Base-by-base conservation (phyloP, 2,888 invertebrate species). In the Mechanitis messenoides region DNA sequence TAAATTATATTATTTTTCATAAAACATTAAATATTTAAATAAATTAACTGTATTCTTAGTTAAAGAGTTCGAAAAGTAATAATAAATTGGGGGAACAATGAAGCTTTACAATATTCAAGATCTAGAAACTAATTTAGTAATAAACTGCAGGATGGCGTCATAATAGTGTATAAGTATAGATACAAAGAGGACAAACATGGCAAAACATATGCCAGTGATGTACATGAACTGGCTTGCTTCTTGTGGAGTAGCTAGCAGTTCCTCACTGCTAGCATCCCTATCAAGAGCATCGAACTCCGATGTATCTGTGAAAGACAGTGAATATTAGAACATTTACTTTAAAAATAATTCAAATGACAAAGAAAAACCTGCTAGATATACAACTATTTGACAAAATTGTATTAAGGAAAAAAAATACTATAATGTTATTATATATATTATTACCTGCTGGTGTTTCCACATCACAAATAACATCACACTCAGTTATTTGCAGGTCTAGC, bases 401-500 rank as follows among this genome's bases (percentile, higher is more conserved):
- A 38, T 38, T 3, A 42, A 9, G 3, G 9, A 3, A 42, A 9
- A 42, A 42, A 42, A 35, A 35, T 35, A 35, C 20, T 35, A 35
- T 35, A 35, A 1, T 5, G 3, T 35, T 35, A 35, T 35, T 35
- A 35, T 35, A 35, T 35, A 2, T 5, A 35, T 42, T 62, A 55
- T 78, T 79, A 94, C 96, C 96, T 70, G 95, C 94, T 75, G 95
- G 93, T 1, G 93, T 92, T 83, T 97, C 97, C 35, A 94, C 88
- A 71, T 95, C 94, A 67, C 93, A 92, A 55, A 94, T 91, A 11
- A 95, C 93, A 70, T 93, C 92, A 6, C 92, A 92, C 72, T 94
- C 94, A 12, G 92, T 91, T 58, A 96, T 92, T 70, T 93, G 91
- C 54, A 97, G 84, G 78, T 96, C 96, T 12, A 97, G 88, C 59